Evolutionary conservation across 2,797 vertebrate species (phyloP), one percentile per base, ranked within the genome.

Genomic region (Enteromius treurensis): DNA sequence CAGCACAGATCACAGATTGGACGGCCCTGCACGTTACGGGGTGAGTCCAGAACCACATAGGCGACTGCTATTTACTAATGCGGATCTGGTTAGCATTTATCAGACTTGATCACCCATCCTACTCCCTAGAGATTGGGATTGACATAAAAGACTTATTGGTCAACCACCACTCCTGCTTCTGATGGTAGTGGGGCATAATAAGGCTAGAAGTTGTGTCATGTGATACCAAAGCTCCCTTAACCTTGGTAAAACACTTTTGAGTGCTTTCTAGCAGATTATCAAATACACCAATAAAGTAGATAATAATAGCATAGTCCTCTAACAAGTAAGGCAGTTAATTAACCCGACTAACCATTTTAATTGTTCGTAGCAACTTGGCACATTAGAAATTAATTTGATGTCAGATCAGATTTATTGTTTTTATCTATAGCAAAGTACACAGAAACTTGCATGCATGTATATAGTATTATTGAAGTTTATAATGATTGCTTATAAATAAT

Each of bases 1-100:
- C 60, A 53, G 37, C 17, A 11, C 69, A 60, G 71, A 82, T 23
- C 77, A 65, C 78, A 55, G 34, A 55, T 67, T 58, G 26, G 79
- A 79, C 3, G 21, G 79, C 55, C 26, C 70, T 14, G 11, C 68
- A 69, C 85, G 81, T 15, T 88, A 86, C 13, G 67, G 79, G 87
- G 89, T 90, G 49, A 87, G 89, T 60, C 53, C 23, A 32, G 49
- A 21, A 58, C 53, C 5, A n/a, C 37, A 14, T 21, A 69, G 14
- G 17, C 5, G 32, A 11, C n/a, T 64, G 3, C 15, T 32, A 11
- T 51, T 1, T 37, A n/a, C 21, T 14, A 78, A 64, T 8, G 17
- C 53, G 26, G 26, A 15, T 40, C 19, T 21, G 47, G 68, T 55
- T 17, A 4, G 23, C 17, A n/a, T 37, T 32, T 37, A n/a, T 79